Evolutionary conservation across 2,888 invertebrate species (phyloP).

Genomic region (Pyralis farinalis): DNA sequence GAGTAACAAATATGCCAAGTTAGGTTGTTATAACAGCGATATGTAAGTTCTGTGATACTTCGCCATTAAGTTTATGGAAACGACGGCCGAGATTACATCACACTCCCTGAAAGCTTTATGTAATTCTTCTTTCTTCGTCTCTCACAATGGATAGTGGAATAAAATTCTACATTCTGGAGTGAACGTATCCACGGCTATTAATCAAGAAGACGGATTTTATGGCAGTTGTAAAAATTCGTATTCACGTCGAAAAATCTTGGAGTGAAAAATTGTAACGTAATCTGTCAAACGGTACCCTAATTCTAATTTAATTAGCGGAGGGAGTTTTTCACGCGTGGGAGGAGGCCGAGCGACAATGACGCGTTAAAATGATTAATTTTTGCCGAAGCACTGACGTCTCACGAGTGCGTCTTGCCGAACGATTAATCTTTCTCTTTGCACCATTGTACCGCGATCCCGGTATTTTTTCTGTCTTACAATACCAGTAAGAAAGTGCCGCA

Average conservation of each 20-base stretch:
- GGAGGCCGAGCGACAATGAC: conserved; percentile 67
- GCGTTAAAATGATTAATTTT: conserved; percentile 79
- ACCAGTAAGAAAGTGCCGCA: conserved; percentile 77
- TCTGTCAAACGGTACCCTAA: conserved; percentile 73
- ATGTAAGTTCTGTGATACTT: conserved; percentile 80
- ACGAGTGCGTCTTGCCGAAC: conserved; percentile 53
- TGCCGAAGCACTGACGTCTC: conserved; percentile 52
- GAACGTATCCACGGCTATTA: conserved; percentile 44
- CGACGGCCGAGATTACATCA: conserved; percentile 76
- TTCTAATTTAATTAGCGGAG: conserved; percentile 75
- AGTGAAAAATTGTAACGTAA: conserved; percentile 61
- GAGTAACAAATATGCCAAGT: conserved; percentile 80
- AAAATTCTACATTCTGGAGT: conserved; percentile 37
- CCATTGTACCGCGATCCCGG: conserved; percentile 69
- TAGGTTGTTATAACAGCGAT: conserved; percentile 79
- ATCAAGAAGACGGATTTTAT: conserved; percentile 57
- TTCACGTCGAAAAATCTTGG: conserved; percentile 33
- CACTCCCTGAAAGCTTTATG: conserved; percentile 77
- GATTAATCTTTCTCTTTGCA: conserved; percentile 78
- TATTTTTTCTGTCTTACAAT: conserved; percentile 78
- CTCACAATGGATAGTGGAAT: conserved; percentile 42
- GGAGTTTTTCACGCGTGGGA: conserved; percentile 65
- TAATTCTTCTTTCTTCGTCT: conserved; percentile 65
- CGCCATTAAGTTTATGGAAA: conserved; percentile 80
- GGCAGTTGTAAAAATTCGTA: conserved; percentile 51